Conservation (phyloP, 2,113 vertebrate species). For the Plectropomus leopardus region DNA sequence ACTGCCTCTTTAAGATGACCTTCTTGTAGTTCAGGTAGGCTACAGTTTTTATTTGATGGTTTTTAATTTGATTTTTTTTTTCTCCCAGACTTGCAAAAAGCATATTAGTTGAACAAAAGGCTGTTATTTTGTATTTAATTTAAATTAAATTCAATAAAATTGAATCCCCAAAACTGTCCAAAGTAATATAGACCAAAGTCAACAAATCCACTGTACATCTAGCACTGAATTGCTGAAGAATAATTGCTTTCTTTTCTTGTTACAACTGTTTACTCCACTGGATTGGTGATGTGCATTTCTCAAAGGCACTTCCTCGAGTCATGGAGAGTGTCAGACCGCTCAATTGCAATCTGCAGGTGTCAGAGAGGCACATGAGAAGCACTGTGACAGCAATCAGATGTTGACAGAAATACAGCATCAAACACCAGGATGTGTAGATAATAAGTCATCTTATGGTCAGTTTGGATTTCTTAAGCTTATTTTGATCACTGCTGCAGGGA, state of each 20-base stretch:
- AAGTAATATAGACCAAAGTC: background rate
- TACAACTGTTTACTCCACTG: background rate
- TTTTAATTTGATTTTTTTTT: too few species aligned
- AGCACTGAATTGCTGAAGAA: background rate
- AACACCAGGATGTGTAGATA: conserved; percentile 20
- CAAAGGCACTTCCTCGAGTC: conserved; percentile 12
- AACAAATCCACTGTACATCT: conserved; percentile 3
- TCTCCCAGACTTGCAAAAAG: background rate
- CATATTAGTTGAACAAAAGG: background rate
- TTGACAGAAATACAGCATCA: conserved; percentile 24
- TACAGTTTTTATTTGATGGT: background rate
- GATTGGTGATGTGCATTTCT: conserved; percentile 43
- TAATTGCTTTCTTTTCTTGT: background rate
- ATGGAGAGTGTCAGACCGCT: conserved; percentile 77
- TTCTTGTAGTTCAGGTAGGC: background rate
- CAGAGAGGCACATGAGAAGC: conserved; percentile 27
- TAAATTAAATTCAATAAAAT: background rate
- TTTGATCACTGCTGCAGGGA: conserved; percentile 7
- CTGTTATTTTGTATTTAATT: background rate
- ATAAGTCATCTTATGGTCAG: background rate
- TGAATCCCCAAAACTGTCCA: background rate
- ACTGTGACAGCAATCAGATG: conserved; percentile 52
- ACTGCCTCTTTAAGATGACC: background rate
- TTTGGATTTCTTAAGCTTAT: conserved; percentile 2
- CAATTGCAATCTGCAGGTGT: conserved; percentile 81